phyloP scores from a whole-genome alignment of 2,888 invertebrate species.

The Exocentrus adspersus region DNA sequence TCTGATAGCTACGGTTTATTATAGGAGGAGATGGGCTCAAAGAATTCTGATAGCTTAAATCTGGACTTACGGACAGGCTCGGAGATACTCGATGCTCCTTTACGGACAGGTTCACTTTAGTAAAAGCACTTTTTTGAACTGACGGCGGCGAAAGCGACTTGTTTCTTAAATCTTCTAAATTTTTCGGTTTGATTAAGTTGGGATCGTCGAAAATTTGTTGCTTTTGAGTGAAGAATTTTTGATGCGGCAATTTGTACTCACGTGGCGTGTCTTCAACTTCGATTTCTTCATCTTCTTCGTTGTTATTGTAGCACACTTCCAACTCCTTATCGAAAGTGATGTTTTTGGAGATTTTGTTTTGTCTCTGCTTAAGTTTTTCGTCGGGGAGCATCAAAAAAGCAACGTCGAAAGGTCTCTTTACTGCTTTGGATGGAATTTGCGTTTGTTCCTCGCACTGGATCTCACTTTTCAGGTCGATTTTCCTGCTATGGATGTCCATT shows the following conservation, averaged over 20 bases:
- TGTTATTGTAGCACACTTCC: slow-evolving; percentile 45
- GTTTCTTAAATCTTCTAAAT: slow-evolving; percentile 61
- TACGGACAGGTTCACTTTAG: slow-evolving; percentile 72
- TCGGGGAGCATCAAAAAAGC: slow-evolving; percentile 91
- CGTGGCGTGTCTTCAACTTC: slow-evolving; percentile 53
- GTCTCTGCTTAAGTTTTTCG: slow-evolving; percentile 77
- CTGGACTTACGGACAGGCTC: slow-evolving; percentile 80
- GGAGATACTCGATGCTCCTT: slow-evolving; percentile 68
- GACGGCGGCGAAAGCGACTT: slow-evolving; percentile 61
- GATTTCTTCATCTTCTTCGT: slow-evolving; percentile 59
- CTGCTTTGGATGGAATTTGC: slow-evolving; percentile 62
- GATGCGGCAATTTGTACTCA: slow-evolving; percentile 45
- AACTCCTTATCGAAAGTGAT: slow-evolving; percentile 55
- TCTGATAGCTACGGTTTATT: slow-evolving; percentile 56
- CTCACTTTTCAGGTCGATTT: slow-evolving; percentile 64
- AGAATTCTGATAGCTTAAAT: slow-evolving; percentile 80
- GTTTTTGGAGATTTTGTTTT: slow-evolving; percentile 10
- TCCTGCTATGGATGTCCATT: slow-evolving; percentile 70
- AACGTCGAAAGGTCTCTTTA: slow-evolving; percentile 88
- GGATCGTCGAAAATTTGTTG: slow-evolving; percentile 72
- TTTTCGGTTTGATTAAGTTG: slow-evolving; percentile 63
- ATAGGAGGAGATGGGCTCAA: slow-evolving; percentile 78
- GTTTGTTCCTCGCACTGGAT: slow-evolving; percentile 59
- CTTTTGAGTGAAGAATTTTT: slow-evolving; percentile 61
- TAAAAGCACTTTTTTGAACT: slow-evolving; percentile 80